Evolutionary conservation across 2,888 invertebrate species (phyloP), one percentile per base, ranked within the genome.

Genomic region (Eubasilissa splendida): DNA sequence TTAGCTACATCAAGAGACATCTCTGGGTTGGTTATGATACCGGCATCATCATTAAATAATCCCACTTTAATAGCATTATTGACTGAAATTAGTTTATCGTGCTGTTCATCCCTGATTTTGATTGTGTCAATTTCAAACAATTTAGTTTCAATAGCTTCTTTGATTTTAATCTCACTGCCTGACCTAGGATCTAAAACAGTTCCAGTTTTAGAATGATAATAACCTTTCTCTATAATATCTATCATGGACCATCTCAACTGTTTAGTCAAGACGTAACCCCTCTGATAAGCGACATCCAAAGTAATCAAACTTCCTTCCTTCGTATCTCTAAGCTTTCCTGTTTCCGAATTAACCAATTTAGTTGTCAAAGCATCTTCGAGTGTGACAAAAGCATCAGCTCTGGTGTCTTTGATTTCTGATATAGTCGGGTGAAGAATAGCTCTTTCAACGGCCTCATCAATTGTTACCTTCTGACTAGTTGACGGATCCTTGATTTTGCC

Each of bases 381-480:
- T 5, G 95, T 92, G 1, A 97, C 87, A 84, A 94, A 94, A 84
- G 92, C 92, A 77, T 95, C 93, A 70, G 92, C 92, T 85, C 93
- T 91, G 0, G 95, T 94, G 86, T 97, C 96, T 86, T 94, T 94
- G 84, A 96, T 94, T 87, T 95, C 93, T 5, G 95, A 95, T 84
- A 96, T 95, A 82, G 94, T 94, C 1, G 95, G 94, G 88, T 96
- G 96, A 52, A 97, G 92, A 83, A 97, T 93, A 85, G 95, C 94
- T 85, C 95, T 92, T 84, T 94, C 92, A 71, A 96, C 93, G 2
- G 96, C 95, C 86, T 96, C 95, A 75, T 93, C 91, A 31, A 97
- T 91, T 84, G 93, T 91, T 1, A 97, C 90, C 84, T 93, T 88
- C 87, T 95, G 93, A 85, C 93, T 92, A 56, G 95, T 94, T 83